phyloP scores from a whole-genome alignment of 1,140 invertebrate genomes.

The Bombus pascuorum region DNA sequence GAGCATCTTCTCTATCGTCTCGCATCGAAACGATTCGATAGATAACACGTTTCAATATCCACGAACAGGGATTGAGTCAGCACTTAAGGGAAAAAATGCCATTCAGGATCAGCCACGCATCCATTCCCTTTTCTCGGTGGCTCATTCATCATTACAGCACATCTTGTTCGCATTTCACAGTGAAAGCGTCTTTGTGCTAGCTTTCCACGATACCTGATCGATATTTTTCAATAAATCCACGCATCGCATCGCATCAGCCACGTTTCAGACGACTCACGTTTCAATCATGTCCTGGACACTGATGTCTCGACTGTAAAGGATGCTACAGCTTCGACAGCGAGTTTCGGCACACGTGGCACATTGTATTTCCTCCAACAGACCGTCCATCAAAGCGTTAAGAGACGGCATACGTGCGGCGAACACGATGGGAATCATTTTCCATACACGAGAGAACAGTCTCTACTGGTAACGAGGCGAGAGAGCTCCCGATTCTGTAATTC shows the following conservation, averaged over 20 bases:
- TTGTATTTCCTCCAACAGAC: constrained; percentile 39
- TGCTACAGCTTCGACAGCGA: background rate
- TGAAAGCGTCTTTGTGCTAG: background rate
- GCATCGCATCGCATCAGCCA: background rate
- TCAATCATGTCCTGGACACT: background rate
- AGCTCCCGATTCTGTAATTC: constrained; percentile 30
- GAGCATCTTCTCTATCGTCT: background rate
- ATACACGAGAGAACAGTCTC: background rate
- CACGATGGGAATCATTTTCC: constrained; percentile 39
- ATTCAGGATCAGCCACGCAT: background rate
- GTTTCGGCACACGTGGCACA: constrained; percentile 18
- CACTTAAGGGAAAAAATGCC: background rate
- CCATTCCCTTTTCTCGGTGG: background rate
- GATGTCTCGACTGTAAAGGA: background rate
- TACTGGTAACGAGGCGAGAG: background rate
- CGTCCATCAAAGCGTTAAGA: constrained; percentile 43
- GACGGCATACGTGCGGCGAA: constrained; percentile 11
- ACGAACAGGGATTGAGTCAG: background rate
- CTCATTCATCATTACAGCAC: constrained; percentile 4
- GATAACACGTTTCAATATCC: background rate
- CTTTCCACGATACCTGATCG: background rate
- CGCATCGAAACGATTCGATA: background rate
- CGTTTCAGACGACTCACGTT: background rate
- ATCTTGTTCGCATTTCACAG: background rate
- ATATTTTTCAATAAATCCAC: constrained; percentile 10